Conservation (phyloP, 2,888 invertebrate species). For the Herminia tarsipennalis region DNA sequence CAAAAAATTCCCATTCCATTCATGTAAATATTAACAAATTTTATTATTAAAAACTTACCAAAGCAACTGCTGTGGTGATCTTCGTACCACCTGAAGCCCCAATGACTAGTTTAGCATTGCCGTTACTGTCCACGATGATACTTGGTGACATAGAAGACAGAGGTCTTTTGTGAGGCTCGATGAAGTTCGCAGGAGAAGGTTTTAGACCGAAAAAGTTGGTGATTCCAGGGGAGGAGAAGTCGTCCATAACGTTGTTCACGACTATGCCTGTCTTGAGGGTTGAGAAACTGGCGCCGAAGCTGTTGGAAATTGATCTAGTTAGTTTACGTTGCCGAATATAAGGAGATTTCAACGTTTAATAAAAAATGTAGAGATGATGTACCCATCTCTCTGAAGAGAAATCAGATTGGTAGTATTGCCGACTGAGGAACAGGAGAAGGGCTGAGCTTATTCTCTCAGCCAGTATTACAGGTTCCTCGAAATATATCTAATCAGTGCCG, state of each 20-base stretch:
- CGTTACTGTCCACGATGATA: conserved; percentile 88
- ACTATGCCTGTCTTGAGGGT: conserved; percentile 94
- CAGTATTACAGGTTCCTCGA: no score
- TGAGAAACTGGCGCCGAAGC: conserved; percentile 93
- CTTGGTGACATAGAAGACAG: conserved; percentile 95
- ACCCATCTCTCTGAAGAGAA: no score
- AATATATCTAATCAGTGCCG: no score
- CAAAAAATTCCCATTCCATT: no score
- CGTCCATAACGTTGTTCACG: conserved; percentile 98
- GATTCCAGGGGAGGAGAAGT: conserved; percentile 93
- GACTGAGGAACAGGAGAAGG: no score
- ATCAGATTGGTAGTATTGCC: no score
- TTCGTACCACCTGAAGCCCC: conserved; percentile 94
- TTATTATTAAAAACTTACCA: conserved; percentile 74
- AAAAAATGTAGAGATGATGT: no score
- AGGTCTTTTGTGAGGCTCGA: conserved; percentile 92
- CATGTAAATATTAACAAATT: not conserved
- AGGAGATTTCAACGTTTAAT: no score
- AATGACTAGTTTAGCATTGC: conserved; percentile 89
- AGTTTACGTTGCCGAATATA: no score
- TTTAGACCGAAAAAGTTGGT: conserved; percentile 89
- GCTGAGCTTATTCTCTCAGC: no score
- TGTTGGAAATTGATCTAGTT: conserved; percentile 65
- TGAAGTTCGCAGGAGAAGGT: conserved; percentile 92
- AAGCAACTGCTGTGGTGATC: conserved; percentile 90